A percentile compares a stretch with the other conserved stretches of the same genome.
phyloP scores from a whole-genome alignment of 2,797 vertebrate genomes.

The Coregonus sp. region DNA sequence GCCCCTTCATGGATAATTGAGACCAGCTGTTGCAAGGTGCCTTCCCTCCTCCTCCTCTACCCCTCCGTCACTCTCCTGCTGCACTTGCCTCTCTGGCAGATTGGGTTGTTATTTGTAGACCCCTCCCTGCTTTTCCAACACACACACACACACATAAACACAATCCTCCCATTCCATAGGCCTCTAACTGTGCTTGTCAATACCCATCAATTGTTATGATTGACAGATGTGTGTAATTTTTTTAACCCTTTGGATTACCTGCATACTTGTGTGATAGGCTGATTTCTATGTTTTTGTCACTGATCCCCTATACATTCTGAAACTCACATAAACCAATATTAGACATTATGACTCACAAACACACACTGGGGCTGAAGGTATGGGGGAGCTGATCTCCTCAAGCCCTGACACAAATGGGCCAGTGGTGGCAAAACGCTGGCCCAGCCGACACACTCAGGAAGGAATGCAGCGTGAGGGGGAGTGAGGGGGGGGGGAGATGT shows the following conservation, averaged over 20 bases:
- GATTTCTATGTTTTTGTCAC: conserved; percentile 1
- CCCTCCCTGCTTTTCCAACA: neutral
- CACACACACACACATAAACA: conserved; percentile 3
- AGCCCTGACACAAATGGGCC: conserved; percentile 33
- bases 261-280: neutral
- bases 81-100: conserved; percentile 76
- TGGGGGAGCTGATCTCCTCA: conserved; percentile 28
- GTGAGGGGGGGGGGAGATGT: conserved; percentile 18
- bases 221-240: conserved; percentile 48
- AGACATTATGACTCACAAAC: conserved; percentile 3
- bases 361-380: conserved; percentile 8
- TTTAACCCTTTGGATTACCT: neutral
- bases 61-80: conserved; percentile 56
- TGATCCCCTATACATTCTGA: neutral
- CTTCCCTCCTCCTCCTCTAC: conserved; percentile 59
- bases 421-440: conserved; percentile 41
- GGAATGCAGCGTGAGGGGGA: conserved; percentile 47
- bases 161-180: conserved; percentile 23
- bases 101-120: conserved; percentile 46
- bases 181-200: conserved; percentile 41
- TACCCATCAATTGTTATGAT: conserved; percentile 54
- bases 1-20: conserved; percentile 76
- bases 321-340: neutral
- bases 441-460: conserved; percentile 28
- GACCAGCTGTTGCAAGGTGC: conserved; percentile 86